These are phyloP conservation scores for Hippocampus comes DNA, from an alignment of 2,113 vertebrate genomes.

Conservation along the genomic window DNA sequence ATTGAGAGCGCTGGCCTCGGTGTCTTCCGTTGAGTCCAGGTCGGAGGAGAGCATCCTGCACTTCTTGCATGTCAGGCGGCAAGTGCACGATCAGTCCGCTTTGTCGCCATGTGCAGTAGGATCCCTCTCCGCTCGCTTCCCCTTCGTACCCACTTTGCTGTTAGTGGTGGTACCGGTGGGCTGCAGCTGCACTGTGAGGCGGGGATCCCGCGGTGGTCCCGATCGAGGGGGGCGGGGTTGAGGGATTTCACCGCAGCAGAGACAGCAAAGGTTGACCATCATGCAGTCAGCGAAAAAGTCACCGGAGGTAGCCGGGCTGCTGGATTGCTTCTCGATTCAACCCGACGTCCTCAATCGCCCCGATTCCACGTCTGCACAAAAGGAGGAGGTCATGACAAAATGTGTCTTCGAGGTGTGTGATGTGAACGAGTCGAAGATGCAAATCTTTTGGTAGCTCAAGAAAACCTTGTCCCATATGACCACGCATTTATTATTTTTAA, in stretches of 20 bases:
- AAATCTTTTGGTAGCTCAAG: neutral
- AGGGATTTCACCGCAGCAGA: conserved; percentile 74
- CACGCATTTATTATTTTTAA: neutral
- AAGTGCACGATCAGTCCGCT: conserved; percentile 22
- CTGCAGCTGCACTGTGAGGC: conserved; percentile 40
- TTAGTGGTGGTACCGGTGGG: conserved; percentile 53
- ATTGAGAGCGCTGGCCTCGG: conserved; percentile 55
- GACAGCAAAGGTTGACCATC: conserved; percentile 69
- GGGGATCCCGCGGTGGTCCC: conserved; percentile 65
- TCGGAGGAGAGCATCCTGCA: conserved; percentile 73
- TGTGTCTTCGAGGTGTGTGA: neutral
- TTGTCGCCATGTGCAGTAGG: conserved; percentile 17
- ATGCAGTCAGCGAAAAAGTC: conserved; percentile 28
- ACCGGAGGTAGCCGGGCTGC: neutral
- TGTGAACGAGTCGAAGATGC: neutral
- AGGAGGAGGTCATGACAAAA: neutral
- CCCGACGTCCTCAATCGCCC: neutral
- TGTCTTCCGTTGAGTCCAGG: conserved; percentile 67
- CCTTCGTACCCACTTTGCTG: conserved; percentile 42
- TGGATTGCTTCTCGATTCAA: neutral
- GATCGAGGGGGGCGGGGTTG: conserved; percentile 68
- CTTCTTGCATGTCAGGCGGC: conserved; percentile 60
- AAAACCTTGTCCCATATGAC: neutral
- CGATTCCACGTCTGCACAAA: neutral
- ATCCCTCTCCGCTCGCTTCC: conserved; percentile 3